Conservation (phyloP, 1,140 invertebrate species). For the Trichogramma pretiosum region DNA sequence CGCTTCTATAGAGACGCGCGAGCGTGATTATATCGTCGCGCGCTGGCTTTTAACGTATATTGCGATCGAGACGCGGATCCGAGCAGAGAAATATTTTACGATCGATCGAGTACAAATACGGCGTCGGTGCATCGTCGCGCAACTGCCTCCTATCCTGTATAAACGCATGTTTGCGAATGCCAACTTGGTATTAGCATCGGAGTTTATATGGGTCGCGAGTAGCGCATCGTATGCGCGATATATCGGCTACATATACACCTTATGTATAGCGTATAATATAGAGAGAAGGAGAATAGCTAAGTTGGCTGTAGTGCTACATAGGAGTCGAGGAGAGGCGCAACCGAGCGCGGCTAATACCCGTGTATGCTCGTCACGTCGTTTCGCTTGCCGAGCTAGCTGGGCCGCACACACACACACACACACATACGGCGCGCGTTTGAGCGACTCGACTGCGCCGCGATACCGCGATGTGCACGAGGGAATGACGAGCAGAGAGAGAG, state of each 20-base stretch:
- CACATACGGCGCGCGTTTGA: slow-evolving; percentile 3
- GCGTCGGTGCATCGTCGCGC: too few relatives aligned
- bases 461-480: slow-evolving; percentile 3
- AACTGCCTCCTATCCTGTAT: slow-evolving; percentile 4
- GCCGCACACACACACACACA: too few relatives aligned
- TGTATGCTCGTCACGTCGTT: slow-evolving; percentile 37
- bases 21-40: too few relatives aligned
- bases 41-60: slow-evolving; percentile 7
- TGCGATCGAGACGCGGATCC: slow-evolving; percentile 10
- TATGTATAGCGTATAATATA: too few relatives aligned
- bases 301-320: not conserved
- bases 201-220: too few relatives aligned
- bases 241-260: too few relatives aligned
- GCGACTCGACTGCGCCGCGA: too few relatives aligned
- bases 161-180: too few relatives aligned
- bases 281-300: too few relatives aligned
- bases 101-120: slow-evolving; percentile 41
- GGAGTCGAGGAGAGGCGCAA: slow-evolving; percentile 24
- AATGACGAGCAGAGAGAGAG: not conserved
- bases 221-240: not conserved
- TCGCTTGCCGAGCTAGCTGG: slow-evolving; percentile 25
- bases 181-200: too few relatives aligned
- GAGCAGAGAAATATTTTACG: slow-evolving; percentile 36
- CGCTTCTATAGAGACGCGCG: too few relatives aligned
- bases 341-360: slow-evolving; percentile 32